These are phyloP conservation scores for Capreolus pygargus DNA, from an alignment of 2,113 vertebrate species.

Conservation along the genomic window DNA sequence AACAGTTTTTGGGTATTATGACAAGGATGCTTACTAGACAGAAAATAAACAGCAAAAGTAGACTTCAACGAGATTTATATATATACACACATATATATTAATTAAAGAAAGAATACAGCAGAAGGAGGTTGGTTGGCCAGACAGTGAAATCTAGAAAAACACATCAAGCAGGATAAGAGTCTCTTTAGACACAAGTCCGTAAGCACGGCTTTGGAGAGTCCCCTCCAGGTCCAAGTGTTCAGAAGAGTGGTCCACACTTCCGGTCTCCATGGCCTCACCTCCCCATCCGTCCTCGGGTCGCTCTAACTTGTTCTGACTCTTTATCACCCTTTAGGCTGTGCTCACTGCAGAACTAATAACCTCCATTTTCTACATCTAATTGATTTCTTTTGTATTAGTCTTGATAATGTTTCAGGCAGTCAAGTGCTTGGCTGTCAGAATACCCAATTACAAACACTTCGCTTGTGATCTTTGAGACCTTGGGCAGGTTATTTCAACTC, in stretches of 20 bases:
- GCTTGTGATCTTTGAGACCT: background rate
- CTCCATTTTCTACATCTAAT: background rate
- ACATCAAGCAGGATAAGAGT: background rate
- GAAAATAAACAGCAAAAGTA: background rate
- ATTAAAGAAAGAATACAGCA: background rate
- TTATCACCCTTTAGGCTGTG: background rate
- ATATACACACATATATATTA: background rate
- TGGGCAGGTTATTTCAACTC: background rate
- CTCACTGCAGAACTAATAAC: background rate
- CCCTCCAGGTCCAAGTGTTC: background rate
- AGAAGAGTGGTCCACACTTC: background rate
- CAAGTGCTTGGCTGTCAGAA: background rate
- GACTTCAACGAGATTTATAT: background rate
- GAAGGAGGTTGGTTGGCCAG: background rate
- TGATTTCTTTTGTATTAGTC: background rate
- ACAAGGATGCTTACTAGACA: background rate
- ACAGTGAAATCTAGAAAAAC: background rate
- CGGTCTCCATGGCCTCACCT: background rate
- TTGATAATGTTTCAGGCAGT: background rate
- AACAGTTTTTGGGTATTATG: background rate
- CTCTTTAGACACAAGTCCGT: background rate
- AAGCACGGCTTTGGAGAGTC: background rate
- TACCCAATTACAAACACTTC: background rate
- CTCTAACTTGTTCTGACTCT: background rate
- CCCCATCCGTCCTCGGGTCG: background rate